Base-by-base conservation (phyloP, 2,797 vertebrate genomes). In the Centropyge bicolor region DNA sequence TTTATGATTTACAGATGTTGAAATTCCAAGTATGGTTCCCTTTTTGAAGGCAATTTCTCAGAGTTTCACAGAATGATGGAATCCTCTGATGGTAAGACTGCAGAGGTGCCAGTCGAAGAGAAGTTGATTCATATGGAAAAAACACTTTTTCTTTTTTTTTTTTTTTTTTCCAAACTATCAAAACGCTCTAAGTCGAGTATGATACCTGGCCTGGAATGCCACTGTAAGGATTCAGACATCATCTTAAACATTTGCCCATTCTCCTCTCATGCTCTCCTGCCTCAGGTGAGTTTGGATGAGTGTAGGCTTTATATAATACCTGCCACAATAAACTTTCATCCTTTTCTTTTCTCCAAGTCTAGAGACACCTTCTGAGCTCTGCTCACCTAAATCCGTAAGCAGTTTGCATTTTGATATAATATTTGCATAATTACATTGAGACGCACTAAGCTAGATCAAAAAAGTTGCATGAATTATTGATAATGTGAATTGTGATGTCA, bases 401-500 rank as follows among this genome's bases (percentile, higher is more conserved):
- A 64, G 46, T 83, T 65, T 74, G 36, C 36, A 76, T 78, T 68
- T 62, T 24, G 57, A 41, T 22, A 40, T 45, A 83, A 83, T 57
- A 82, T 90, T 91, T 81, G 81, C 84, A 88, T 86, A 86, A 88
- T 83, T 75, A 82, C 69, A 65, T 3, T 70, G 52, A 64, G 57
- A 80, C 73, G 80, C 80, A 71, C 70, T 81, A 73, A 83, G 75
- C 70, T 76, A 65, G 68, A 86, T 81, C 40, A 74, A 67, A 55
- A 59, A 81, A 41, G 51, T 46, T 62, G 54, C 74, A 88, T 75
- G 66, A 70, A 78, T 84, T 82, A 84, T 75, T 85, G 75, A 85
- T 72, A 56, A 63, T 45, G 41, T 63, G 43, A 83, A 76, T 59
- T 76, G 49, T 60, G 40, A 62, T 70, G 54, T 80, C 16, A 54